Percentiles rank a stretch among this genome's conserved stretches.
Evolutionary conservation across 2,797 vertebrate genomes (phyloP).

Genomic region (Cephalopachus bancanus): DNA sequence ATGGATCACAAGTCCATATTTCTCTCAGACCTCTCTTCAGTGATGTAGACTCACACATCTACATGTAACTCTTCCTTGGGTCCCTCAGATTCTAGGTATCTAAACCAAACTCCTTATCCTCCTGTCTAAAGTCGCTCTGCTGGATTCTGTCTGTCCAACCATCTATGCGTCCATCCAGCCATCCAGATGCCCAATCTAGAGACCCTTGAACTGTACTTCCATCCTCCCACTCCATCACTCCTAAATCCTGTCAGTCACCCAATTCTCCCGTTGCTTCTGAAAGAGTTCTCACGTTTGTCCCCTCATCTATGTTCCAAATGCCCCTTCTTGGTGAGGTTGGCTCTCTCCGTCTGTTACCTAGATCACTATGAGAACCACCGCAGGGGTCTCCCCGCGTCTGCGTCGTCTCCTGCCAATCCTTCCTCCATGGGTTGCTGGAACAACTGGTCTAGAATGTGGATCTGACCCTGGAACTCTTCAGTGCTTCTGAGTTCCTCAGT

Average conservation of each 20-base stretch:
- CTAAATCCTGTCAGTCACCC: background rate
- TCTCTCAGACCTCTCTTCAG: slow-evolving; percentile 4
- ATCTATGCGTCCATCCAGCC: background rate
- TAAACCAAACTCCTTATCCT: background rate
- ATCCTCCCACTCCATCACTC: background rate
- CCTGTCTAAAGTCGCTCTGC: background rate
- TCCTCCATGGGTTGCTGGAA: background rate
- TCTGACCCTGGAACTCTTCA: background rate
- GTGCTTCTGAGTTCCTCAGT: background rate
- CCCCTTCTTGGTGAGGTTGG: background rate
- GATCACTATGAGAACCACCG: background rate
- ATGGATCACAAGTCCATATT: background rate
- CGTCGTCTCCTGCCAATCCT: background rate
- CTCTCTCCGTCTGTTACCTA: background rate
- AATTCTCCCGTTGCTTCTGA: background rate
- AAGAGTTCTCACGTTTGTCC: background rate
- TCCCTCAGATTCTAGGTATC: background rate
- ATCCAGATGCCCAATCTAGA: background rate
- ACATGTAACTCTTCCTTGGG: background rate
- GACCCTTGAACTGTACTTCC: background rate
- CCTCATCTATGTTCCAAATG: background rate
- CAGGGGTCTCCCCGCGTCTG: background rate
- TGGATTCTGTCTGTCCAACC: background rate
- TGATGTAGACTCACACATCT: background rate
- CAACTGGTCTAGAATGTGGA: background rate